A percentile compares a stretch with the other conserved stretches of the same genome.
Evolutionary conservation across 2,113 vertebrate genomes (phyloP).

Genomic region (Oryctolagus cuniculus): DNA sequence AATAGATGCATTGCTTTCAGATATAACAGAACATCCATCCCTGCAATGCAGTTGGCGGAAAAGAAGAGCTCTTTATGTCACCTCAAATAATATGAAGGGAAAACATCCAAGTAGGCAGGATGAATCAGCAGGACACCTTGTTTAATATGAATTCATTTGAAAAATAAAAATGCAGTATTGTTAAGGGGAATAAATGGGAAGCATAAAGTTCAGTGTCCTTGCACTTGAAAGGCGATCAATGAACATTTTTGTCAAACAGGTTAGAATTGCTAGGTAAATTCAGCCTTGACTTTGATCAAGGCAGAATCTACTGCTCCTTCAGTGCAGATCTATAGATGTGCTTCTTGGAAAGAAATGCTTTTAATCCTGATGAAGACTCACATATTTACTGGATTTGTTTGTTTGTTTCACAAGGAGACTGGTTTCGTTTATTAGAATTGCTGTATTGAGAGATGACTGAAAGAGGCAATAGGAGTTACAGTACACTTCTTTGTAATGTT

Average conservation of each 20-base stretch:
- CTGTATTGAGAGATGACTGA: background rate
- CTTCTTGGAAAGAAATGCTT: background rate
- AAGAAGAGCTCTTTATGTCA: constrained; percentile 77
- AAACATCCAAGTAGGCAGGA: constrained; percentile 70
- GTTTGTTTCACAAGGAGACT: background rate
- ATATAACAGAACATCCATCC: constrained; percentile 77
- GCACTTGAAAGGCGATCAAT: constrained; percentile 45
- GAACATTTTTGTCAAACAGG: constrained; percentile 65
- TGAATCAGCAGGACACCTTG: constrained; percentile 72
- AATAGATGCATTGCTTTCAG: constrained; percentile 75
- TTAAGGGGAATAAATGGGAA: constrained; percentile 64
- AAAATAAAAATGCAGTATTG: constrained; percentile 62
- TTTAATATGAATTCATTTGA: constrained; percentile 64
- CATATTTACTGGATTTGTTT: background rate
- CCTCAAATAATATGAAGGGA: constrained; percentile 70
- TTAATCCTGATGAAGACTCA: constrained; percentile 13
- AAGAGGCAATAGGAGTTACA: constrained; percentile 35
- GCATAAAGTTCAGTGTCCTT: background rate
- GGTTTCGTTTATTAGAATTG: constrained; percentile 16
- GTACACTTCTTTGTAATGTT: constrained; percentile 45
- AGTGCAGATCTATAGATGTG: background rate
- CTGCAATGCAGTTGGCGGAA: constrained; percentile 76
- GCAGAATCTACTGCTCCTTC: constrained; percentile 16
- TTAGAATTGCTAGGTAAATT: constrained; percentile 59
- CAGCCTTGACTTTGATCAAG: constrained; percentile 72